phyloP scores from a whole-genome alignment of 1,140 invertebrate genomes.

The Hyphantria cunea region DNA sequence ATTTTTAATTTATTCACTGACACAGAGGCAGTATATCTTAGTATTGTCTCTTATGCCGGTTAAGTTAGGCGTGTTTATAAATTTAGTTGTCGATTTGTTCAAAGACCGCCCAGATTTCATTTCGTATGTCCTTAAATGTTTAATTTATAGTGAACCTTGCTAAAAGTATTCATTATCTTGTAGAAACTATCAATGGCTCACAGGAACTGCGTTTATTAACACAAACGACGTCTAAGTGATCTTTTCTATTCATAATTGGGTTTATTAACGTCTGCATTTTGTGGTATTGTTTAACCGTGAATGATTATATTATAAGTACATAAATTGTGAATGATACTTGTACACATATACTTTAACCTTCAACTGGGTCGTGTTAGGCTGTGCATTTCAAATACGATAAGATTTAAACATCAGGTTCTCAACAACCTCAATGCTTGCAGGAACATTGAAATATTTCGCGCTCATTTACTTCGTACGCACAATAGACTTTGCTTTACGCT shows the following conservation, averaged over 20 bases:
- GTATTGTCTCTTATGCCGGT: conserved; percentile 50
- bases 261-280: too few species aligned
- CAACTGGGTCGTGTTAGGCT: conserved; percentile 20
- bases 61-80: conserved; percentile 37
- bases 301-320: background rate
- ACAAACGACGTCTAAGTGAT: too few species aligned
- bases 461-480: conserved; percentile 49
- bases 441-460: conserved; percentile 51
- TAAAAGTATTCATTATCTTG: too few species aligned
- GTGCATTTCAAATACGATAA: conserved; percentile 39
- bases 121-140: background rate
- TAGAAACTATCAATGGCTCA: too few species aligned
- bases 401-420: conserved; percentile 65
- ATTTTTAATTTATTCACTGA: conserved; percentile 56
- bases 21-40: conserved; percentile 53
- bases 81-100: conserved; percentile 14
- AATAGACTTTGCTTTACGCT: conserved; percentile 47
- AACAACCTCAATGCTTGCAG: conserved; percentile 46
- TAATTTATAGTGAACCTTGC: background rate
- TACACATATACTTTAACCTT: conserved; percentile 3
- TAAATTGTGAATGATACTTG: too few species aligned
- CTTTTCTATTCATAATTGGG: too few species aligned
- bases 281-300: too few species aligned
- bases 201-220: too few species aligned
- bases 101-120: conserved; percentile 22